Percentiles rank a stretch among this genome's conserved stretches.
Conservation (phyloP, 2,113 vertebrate genomes). For the Pycnonotus jocosus region DNA sequence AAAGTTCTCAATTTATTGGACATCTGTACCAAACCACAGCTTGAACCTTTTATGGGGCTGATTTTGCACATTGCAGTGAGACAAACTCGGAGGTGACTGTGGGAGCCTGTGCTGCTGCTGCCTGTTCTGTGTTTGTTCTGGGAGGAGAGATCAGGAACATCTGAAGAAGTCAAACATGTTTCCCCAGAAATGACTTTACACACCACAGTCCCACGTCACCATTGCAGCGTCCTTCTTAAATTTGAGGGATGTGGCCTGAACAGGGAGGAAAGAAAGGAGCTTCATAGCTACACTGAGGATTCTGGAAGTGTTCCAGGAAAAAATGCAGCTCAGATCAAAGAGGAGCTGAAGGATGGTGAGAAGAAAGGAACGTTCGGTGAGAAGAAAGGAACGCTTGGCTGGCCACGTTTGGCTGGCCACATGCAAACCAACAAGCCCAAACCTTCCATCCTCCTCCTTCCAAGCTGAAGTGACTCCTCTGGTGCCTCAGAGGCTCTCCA, state of each 20-base stretch:
- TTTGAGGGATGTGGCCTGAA: conserved; percentile 1
- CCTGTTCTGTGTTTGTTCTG: neutral
- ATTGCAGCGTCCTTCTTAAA: neutral
- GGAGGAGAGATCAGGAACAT: neutral
- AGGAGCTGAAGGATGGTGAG: neutral
- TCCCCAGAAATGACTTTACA: neutral
- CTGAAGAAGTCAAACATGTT: neutral
- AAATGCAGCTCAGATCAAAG: conserved; percentile 30
- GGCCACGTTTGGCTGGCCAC: neutral
- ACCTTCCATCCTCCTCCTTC: neutral
- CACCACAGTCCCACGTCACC: neutral
- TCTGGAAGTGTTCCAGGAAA: conserved; percentile 19
- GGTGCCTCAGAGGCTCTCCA: neutral
- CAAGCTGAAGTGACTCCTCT: neutral
- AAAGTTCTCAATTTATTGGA: conserved; percentile 2
- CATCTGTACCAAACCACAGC: neutral
- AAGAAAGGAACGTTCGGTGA: conserved; percentile 6
- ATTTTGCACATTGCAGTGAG: neutral
- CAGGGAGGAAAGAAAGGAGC: neutral
- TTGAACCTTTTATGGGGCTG: neutral
- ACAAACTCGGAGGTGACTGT: neutral
- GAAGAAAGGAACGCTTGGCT: neutral
- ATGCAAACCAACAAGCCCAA: neutral
- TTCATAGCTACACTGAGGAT: neutral
- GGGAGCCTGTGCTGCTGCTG: neutral